phyloP scores from a whole-genome alignment of 2,113 vertebrate genomes.

The Alethe castanea region DNA sequence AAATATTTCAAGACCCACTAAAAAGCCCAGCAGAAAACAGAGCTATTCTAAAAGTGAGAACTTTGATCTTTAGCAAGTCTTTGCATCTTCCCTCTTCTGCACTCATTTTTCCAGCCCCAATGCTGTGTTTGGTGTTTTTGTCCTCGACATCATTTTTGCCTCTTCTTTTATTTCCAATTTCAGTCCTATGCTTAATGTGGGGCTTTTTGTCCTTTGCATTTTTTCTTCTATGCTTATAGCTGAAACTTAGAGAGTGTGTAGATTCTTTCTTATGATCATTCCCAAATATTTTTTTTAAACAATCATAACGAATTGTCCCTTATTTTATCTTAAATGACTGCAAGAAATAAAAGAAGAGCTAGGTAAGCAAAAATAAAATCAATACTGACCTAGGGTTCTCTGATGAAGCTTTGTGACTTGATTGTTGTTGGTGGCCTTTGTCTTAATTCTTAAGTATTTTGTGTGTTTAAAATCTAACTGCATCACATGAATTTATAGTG shows the following conservation, averaged over 20 bases:
- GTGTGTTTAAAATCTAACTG: neutral
- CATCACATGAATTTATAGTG: neutral
- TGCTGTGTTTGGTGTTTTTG: neutral
- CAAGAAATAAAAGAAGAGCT: neutral
- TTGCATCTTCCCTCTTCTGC: neutral
- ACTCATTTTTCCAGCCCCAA: neutral
- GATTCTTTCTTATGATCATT: neutral
- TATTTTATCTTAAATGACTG: neutral
- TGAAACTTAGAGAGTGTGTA: neutral
- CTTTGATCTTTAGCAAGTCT: neutral
- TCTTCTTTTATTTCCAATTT: neutral
- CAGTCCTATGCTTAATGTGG: neutral
- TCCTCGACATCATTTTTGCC: neutral
- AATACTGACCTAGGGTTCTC: neutral
- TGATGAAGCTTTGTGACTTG: neutral
- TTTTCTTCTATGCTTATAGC: neutral
- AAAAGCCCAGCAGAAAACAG: neutral
- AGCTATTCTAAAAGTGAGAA: neutral
- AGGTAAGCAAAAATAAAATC: neutral
- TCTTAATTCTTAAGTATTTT: neutral
- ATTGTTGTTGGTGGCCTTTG: neutral
- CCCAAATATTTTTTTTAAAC: neutral
- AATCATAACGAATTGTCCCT: neutral
- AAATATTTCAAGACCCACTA: neutral
- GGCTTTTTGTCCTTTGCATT: fast-evolving